A percentile compares a stretch with the other conserved stretches of the same genome.
Conservation (phyloP, 2,888 invertebrate genomes). For the Melipona beecheii region DNA sequence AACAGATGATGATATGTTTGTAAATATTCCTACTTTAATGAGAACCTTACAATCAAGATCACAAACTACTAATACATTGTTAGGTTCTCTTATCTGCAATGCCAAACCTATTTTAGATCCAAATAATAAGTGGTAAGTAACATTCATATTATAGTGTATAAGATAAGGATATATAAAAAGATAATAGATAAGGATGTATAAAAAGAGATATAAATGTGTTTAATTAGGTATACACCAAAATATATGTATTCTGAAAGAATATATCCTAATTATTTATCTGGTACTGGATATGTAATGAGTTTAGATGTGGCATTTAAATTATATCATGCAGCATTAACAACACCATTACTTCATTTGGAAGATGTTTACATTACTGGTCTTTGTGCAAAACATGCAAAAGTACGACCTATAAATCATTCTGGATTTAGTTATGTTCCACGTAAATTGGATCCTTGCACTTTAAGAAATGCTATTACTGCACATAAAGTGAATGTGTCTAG, state of each 20-base stretch:
- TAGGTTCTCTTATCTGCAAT: conserved; percentile 92
- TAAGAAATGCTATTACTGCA: conserved; percentile 85
- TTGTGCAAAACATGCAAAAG: conserved; percentile 87
- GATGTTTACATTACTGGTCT: conserved; percentile 92
- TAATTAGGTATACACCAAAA: conserved; percentile 89
- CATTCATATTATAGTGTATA: conserved; percentile 25
- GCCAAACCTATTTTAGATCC: conserved; percentile 90
- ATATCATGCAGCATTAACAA: conserved; percentile 88
- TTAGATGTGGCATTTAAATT: conserved; percentile 88
- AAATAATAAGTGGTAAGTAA: conserved; percentile 90
- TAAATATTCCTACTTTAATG: conserved; percentile 90
- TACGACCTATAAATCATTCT: conserved; percentile 88
- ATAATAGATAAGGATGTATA: not conserved
- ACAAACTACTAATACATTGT: conserved; percentile 85
- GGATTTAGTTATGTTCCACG: conserved; percentile 87
- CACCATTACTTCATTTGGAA: conserved; percentile 90
- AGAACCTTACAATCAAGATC: conserved; percentile 77
- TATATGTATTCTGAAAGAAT: conserved; percentile 90
- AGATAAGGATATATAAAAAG: not conserved
- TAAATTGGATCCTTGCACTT: conserved; percentile 85
- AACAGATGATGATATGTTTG: conserved; percentile 94
- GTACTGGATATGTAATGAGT: conserved; percentile 92
- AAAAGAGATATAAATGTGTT: conserved; percentile 29
- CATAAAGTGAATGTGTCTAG: conserved; percentile 85
- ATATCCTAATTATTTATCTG: conserved; percentile 93